phyloP scores from a whole-genome alignment of 2,113 vertebrate species.

The Antigone vipio region DNA sequence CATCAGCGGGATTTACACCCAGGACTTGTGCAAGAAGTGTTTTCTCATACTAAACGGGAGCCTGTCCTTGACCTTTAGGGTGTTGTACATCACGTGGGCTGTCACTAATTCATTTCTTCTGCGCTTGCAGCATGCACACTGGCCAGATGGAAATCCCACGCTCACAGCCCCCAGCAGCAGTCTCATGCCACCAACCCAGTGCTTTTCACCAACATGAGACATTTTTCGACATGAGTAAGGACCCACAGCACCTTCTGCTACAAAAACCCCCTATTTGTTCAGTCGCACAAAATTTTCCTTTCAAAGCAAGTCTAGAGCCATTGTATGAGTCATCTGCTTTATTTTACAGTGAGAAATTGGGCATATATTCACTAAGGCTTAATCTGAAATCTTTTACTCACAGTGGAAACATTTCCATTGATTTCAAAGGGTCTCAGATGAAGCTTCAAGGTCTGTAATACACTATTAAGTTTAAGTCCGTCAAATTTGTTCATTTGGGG shows the following conservation, averaged over 20 bases:
- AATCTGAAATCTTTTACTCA: not conserved
- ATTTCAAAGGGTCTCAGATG: not conserved
- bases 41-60: not conserved
- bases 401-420: not conserved
- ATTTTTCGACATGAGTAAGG: not conserved
- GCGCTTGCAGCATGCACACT: not conserved
- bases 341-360: not conserved
- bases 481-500: not conserved
- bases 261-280: not conserved
- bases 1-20: not conserved
- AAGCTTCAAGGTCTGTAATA: not conserved
- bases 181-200: not conserved
- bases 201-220: not conserved
- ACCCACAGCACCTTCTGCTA: not conserved
- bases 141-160: conserved; percentile 45
- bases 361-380: not conserved
- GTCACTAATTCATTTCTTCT: not conserved
- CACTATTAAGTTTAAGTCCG: not conserved
- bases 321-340: not conserved
- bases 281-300: not conserved
- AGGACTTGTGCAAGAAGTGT: not conserved
- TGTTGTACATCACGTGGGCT: not conserved
- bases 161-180: not conserved
- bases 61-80: not conserved
- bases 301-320: not conserved